Evolutionary conservation across 2,888 invertebrate genomes (phyloP), one percentile per base, ranked within the genome.

Genomic region (Resseliella maxima): DNA sequence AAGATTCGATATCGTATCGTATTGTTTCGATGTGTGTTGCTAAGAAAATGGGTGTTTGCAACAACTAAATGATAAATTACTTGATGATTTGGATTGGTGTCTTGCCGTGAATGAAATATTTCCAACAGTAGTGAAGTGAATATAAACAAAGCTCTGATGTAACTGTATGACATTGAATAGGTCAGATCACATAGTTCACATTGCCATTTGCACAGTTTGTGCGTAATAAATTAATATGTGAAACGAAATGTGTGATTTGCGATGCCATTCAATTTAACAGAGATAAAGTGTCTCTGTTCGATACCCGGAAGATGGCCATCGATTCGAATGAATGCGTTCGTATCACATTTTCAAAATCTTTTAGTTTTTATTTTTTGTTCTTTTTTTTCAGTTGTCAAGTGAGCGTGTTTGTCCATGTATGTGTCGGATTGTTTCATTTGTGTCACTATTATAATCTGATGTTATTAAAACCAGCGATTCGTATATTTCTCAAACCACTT

Each of bases 151-250:
- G 12, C 12, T 41, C 35, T 35, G 31, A n/a, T 35, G 35, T 72
- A 35, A 72, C 6, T 35, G 31, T 72, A 35, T 72, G 72, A 72
- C 72, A 72, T 35, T 27, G 72, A 72, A 18, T 15, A 72, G 72
- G 72, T 72, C 72, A 72, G 72, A 72, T 72, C 72, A 72, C n/a
- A n/a, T 15, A 31, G 72, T 72, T 72, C 72, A 31, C 31, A 21
- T 12, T 72, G 72, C 72, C 35, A 72, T 31, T 72, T 72, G 35
- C 72, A 72, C 72, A 72, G 72, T 72, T 72, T 72, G 72, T 72
- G 31, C 72, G 72, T 72, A 12, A 72, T 72, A 72, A 31, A 72
- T 72, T 35, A 72, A 72, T 72, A 72, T 31, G 72, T 72, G 72
- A 41, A 59, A 24, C 59, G 59, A 72, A 72, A 15, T 72, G 72